Percentiles rank a stretch among this genome's conserved stretches.
These are phyloP conservation scores for Drosophila sechellia DNA, from an alignment of 1,140 invertebrate species.

Conservation along the genomic window DNA sequence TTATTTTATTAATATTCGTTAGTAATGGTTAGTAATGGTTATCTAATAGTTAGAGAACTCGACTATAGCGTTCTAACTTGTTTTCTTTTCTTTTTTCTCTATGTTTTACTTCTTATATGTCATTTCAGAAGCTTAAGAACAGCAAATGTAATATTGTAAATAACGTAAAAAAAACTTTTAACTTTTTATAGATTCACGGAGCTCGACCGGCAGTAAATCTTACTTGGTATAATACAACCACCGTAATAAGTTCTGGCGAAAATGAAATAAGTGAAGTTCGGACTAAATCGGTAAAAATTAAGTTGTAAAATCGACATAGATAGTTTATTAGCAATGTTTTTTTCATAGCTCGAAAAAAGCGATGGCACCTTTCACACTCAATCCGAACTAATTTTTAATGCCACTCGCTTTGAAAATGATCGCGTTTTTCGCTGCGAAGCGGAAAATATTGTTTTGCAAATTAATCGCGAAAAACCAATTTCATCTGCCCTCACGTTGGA, in stretches of 20 bases:
- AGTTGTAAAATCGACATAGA: neutral
- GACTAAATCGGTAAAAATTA: conserved; percentile 72
- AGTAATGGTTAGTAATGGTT: too few species aligned
- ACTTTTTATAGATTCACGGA: conserved; percentile 86
- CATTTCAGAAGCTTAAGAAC: too few species aligned
- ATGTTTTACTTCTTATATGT: too few species aligned
- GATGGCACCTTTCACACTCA: conserved; percentile 92
- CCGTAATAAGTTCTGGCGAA: conserved; percentile 86
- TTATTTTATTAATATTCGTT: too few species aligned
- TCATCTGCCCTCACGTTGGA: conserved; percentile 89
- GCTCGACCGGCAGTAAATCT: conserved; percentile 92
- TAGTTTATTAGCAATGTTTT: neutral
- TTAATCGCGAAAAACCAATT: conserved; percentile 89
- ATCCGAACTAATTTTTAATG: conserved; percentile 91
- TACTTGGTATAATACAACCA: conserved; percentile 92
- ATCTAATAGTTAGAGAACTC: too few species aligned
- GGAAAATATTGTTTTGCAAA: conserved; percentile 91
- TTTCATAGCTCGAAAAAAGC: conserved; percentile 68
- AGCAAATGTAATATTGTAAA: too few species aligned
- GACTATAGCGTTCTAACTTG: too few species aligned
- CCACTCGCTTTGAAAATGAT: conserved; percentile 92
- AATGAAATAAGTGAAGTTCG: conserved; percentile 73
- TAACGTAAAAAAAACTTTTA: too few species aligned
- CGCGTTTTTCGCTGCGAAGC: conserved; percentile 91
- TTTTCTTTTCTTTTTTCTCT: too few species aligned